A percentile compares a stretch with the other conserved stretches of the same genome.
Conservation (phyloP, 2,113 vertebrate genomes). For the Aptenodytes forsteri region DNA sequence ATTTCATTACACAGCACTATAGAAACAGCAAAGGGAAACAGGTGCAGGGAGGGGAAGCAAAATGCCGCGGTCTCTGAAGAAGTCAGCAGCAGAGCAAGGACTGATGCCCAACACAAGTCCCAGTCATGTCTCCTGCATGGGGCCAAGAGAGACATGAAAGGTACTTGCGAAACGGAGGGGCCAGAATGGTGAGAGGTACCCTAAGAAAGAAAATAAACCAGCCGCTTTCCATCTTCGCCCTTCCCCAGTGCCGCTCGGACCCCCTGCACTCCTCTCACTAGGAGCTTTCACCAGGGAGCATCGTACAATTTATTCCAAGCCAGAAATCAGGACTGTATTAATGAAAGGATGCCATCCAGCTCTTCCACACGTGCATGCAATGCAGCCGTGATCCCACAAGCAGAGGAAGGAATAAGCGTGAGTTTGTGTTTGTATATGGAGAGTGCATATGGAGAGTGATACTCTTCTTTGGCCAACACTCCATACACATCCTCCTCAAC, state of each 20-base stretch:
- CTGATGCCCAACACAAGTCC: background rate
- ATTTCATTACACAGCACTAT: background rate
- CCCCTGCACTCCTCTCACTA: background rate
- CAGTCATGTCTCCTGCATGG: background rate
- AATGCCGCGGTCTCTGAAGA: background rate
- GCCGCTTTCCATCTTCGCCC: background rate
- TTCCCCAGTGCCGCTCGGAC: background rate
- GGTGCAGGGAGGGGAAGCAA: background rate
- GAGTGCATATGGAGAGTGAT: background rate
- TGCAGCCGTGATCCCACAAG: background rate
- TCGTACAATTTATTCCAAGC: background rate
- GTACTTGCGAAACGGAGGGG: background rate
- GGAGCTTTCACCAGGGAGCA: background rate
- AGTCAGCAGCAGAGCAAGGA: background rate
- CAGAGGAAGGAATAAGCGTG: background rate
- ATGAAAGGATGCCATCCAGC: background rate
- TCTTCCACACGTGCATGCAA: background rate
- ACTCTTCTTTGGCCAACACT: background rate
- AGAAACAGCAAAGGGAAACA: background rate
- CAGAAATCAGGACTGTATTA: background rate
- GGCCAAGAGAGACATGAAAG: background rate
- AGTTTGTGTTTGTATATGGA: background rate
- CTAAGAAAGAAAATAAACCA: background rate
- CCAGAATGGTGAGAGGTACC: background rate
- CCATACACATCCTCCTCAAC: background rate